Conservation (phyloP, 2,888 invertebrate species). For the Platycheirus rosarum region DNA sequence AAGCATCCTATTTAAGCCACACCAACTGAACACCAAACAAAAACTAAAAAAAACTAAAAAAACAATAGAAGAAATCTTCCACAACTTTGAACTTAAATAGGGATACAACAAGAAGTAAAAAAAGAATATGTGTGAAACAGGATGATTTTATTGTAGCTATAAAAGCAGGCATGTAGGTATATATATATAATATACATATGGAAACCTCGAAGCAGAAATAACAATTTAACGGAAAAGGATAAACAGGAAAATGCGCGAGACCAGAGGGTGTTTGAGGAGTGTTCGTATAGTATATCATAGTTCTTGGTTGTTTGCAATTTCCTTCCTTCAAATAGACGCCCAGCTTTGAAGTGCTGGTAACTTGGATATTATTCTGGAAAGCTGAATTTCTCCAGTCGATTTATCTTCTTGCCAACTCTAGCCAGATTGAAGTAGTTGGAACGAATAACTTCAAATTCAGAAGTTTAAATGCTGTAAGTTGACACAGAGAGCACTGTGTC, state of each 20-base stretch:
- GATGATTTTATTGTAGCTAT: constrained; percentile 56
- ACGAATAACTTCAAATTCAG: no score
- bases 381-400: background rate
- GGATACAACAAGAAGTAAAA: background rate
- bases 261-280: constrained; percentile 5
- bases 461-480: no score
- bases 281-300: constrained; percentile 24
- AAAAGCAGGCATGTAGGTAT: background rate
- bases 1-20: constrained; percentile 46
- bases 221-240: constrained; percentile 19
- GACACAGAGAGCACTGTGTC: no score
- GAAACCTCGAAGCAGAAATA: background rate
- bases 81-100: constrained; percentile 26
- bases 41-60: background rate
- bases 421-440: no score
- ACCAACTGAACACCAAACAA: constrained; percentile 27
- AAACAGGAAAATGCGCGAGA: constrained; percentile 32
- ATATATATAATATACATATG: no score
- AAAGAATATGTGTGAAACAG: constrained; percentile 41
- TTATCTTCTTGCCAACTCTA: no score
- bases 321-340: constrained; percentile 33
- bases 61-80: constrained; percentile 59
- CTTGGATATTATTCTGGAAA: background rate
- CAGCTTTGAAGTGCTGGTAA: constrained; percentile 6
- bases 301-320: constrained; percentile 60